Percentiles rank a stretch among this genome's conserved stretches.
Conservation (phyloP, 2,113 vertebrate species). For the Silurus glanis region DNA sequence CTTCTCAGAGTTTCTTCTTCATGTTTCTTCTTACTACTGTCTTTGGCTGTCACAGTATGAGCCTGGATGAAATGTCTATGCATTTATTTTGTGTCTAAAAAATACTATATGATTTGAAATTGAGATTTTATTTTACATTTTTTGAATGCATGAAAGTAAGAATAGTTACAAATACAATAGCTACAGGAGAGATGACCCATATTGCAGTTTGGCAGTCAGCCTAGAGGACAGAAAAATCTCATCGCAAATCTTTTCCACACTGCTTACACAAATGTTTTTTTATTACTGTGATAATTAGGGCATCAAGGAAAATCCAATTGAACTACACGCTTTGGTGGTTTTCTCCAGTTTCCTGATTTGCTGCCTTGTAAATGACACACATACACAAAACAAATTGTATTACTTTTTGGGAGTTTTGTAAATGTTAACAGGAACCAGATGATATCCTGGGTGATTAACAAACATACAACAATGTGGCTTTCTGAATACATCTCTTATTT, state of each 20-base stretch:
- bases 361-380: neutral
- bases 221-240: conserved; percentile 25
- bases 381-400: neutral
- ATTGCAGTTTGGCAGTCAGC: conserved; percentile 15
- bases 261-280: conserved; percentile 15
- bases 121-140: neutral
- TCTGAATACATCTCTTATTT: neutral
- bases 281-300: conserved; percentile 37
- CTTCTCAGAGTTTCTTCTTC: neutral
- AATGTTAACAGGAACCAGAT: conserved; percentile 2
- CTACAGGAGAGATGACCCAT: conserved; percentile 18
- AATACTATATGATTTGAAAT: neutral
- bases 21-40: neutral
- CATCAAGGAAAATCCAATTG: conserved; percentile 24
- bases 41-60: neutral
- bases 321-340: conserved; percentile 16
- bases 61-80: neutral
- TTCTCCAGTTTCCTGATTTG: neutral
- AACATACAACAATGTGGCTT: neutral
- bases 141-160: conserved; percentile 15
- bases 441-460: conserved; percentile 16
- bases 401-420: neutral
- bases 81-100: neutral
- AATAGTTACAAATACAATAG: neutral
- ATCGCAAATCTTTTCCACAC: neutral